phyloP scores from a whole-genome alignment of 2,113 vertebrate species.

The Peromyscus leucopus region DNA sequence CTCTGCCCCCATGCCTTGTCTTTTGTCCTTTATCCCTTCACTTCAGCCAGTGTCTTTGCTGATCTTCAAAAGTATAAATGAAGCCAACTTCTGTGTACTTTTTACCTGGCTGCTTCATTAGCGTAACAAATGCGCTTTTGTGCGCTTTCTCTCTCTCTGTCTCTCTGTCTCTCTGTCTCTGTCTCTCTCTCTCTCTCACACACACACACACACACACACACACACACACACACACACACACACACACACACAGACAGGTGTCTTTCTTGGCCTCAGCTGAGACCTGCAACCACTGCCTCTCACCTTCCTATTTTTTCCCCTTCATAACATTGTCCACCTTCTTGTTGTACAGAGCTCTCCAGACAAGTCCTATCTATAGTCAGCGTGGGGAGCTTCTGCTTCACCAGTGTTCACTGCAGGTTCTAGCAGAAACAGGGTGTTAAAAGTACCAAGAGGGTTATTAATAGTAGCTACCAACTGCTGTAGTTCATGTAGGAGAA shows the following conservation, averaged over 20 bases:
- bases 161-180: too few relatives aligned
- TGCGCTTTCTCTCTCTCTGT: too few relatives aligned
- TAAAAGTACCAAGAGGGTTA: slow-evolving; percentile 1
- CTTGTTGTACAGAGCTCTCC: neutral
- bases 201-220: too few relatives aligned
- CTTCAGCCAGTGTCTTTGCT: neutral
- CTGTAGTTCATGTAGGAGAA: neutral
- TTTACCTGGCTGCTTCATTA: neutral
- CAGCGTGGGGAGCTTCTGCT: neutral
- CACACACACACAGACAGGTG: too few relatives aligned
- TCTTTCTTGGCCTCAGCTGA: neutral
- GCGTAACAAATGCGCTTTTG: too few relatives aligned
- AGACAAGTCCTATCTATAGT: neutral
- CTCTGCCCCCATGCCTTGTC: neutral
- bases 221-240: too few relatives aligned
- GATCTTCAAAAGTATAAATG: neutral
- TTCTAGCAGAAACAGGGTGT: neutral
- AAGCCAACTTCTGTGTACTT: neutral
- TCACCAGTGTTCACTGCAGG: neutral
- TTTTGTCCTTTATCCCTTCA: neutral
- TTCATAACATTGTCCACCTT: neutral
- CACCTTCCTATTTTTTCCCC: neutral
- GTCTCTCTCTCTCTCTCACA: too few relatives aligned
- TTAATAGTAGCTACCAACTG: slow-evolving; percentile 37
- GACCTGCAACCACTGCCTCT: neutral